A percentile compares a stretch with the other conserved stretches of the same genome.
These are phyloP conservation scores for Nycticryphes semicollaris DNA, from an alignment of 2,113 vertebrate genomes.

Conservation along the genomic window DNA sequence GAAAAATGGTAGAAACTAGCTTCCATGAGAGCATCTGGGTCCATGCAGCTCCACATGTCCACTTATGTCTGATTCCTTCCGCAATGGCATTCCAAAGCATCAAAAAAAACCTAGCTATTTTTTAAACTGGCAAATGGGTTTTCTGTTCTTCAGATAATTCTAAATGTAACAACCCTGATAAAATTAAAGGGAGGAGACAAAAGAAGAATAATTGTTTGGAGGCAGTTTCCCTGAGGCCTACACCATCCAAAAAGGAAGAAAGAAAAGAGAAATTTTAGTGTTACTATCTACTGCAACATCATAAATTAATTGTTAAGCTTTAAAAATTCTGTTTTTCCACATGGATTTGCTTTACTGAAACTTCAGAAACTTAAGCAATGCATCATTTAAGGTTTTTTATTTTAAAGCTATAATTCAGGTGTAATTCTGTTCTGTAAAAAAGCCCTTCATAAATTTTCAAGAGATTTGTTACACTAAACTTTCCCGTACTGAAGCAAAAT, in stretches of 20 bases:
- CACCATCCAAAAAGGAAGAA: neutral
- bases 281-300: neutral
- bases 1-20: neutral
- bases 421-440: neutral
- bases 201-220: neutral
- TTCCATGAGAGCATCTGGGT: neutral
- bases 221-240: neutral
- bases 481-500: neutral
- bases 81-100: neutral
- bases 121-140: neutral
- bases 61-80: neutral
- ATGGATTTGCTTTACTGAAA: neutral
- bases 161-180: neutral
- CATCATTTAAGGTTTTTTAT: neutral
- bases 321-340: neutral
- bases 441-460: neutral
- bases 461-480: conserved; percentile 1
- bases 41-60: neutral
- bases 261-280: neutral
- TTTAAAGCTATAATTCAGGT: neutral
- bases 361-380: neutral
- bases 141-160: neutral
- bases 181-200: neutral
- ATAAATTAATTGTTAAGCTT: neutral
- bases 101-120: neutral